These are phyloP conservation scores for Hucho hucho DNA, from an alignment of 2,113 vertebrate species.

Conservation along the genomic window DNA sequence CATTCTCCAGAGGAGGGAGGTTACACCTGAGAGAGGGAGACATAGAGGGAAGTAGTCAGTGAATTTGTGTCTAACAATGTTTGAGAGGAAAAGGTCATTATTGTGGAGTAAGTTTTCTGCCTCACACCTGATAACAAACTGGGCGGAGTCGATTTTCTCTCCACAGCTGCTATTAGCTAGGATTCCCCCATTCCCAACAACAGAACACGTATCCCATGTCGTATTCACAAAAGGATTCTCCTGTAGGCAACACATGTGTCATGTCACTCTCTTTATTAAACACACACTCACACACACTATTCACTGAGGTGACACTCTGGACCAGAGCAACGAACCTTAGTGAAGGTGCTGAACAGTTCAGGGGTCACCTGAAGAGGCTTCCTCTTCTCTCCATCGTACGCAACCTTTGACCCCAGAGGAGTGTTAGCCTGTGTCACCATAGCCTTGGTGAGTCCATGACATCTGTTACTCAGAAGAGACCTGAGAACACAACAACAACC, in stretches of 20 bases:
- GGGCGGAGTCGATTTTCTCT: conserved; percentile 64
- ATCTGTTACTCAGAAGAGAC: conserved; percentile 52
- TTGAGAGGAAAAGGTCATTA: neutral
- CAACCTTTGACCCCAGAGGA: conserved; percentile 61
- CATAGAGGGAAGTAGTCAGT: neutral
- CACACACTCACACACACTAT: neutral
- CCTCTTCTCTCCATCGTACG: conserved; percentile 70
- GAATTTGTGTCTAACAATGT: neutral
- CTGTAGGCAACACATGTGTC: conserved; percentile 44
- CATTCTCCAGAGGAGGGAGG: conserved; percentile 82
- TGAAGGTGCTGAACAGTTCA: conserved; percentile 64
- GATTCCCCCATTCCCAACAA: conserved; percentile 77
- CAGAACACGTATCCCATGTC: conserved; percentile 63
- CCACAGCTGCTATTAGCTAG: conserved; percentile 74
- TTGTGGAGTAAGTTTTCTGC: neutral
- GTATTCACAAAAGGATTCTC: conserved; percentile 63
- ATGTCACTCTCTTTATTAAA: neutral
- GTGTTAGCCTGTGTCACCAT: conserved; percentile 73
- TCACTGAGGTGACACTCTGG: neutral
- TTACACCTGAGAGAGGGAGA: conserved; percentile 80
- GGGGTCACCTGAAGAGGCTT: conserved; percentile 58
- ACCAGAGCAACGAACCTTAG: conserved; percentile 56
- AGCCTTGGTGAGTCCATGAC: conserved; percentile 61
- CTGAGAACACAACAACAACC: conserved; percentile 44
- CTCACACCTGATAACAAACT: conserved; percentile 73